These are phyloP conservation scores for Pheosia tremula DNA, from an alignment of 2,888 invertebrate species.

Conservation along the genomic window DNA sequence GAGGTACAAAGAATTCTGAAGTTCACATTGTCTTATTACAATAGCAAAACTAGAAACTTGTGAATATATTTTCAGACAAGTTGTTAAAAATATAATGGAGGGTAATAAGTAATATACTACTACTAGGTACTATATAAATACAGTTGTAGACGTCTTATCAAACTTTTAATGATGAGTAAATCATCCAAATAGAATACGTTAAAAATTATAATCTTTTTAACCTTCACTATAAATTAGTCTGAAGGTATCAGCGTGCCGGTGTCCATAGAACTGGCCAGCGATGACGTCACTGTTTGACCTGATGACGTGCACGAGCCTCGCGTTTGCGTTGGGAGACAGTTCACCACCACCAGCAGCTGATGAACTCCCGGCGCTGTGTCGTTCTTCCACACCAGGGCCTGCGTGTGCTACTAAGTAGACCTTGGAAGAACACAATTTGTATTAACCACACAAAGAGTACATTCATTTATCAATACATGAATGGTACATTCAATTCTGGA, in stretches of 20 bases:
- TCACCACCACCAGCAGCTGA: conserved; percentile 81
- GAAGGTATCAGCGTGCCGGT: conserved; percentile 96
- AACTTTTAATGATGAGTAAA: not conserved
- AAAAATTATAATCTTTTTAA: conserved; percentile 66
- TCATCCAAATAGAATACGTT: not conserved
- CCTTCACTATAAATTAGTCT: conserved; percentile 91
- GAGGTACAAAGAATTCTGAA: not conserved
- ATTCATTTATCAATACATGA: too few species aligned
- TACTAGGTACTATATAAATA: too few species aligned
- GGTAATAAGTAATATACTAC: too few species aligned
- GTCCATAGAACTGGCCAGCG: conserved; percentile 96
- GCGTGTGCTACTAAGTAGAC: conserved; percentile 96
- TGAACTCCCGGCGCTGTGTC: conserved; percentile 88
- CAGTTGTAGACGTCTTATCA: too few species aligned
- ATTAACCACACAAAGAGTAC: not conserved
- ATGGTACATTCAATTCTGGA: too few species aligned
- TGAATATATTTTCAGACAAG: not conserved
- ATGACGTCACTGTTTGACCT: conserved; percentile 92
- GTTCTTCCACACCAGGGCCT: conserved; percentile 95
- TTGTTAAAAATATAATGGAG: too few species aligned
- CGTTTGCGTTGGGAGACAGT: conserved; percentile 89
- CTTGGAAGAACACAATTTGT: conserved; percentile 69
- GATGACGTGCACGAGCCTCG: conserved; percentile 89
- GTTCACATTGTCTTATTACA: not conserved
- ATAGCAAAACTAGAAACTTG: not conserved